Conservation (phyloP, 1,140 invertebrate genomes). For the Alviniconcha marisindica region DNA sequence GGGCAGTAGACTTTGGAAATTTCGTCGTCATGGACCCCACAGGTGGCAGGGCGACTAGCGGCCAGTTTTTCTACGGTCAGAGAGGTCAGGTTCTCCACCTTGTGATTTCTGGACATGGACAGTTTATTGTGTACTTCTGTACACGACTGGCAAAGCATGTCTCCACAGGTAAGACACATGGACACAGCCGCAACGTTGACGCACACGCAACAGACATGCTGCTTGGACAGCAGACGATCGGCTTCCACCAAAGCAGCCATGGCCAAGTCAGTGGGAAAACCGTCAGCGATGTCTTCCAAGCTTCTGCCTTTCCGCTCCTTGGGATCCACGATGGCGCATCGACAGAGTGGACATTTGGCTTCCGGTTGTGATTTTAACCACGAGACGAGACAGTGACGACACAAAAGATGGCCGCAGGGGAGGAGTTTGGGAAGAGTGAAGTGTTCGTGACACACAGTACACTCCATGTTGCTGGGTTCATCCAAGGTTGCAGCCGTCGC, state of each 20-base stretch:
- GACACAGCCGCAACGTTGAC: not conserved
- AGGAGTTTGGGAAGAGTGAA: not conserved
- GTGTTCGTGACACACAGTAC: not conserved
- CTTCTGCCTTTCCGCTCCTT: not conserved
- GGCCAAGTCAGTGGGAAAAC: conserved; percentile 14
- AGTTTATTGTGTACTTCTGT: not conserved
- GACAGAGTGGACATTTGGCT: not conserved
- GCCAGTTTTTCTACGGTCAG: not conserved
- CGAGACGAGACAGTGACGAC: not conserved
- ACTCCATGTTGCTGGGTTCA: not conserved
- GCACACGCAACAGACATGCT: conserved; percentile 12
- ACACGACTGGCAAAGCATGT: conserved; percentile 21
- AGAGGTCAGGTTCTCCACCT: not conserved
- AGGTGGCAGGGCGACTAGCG: not conserved
- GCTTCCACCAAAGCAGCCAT: not conserved
- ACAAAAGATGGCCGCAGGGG: not conserved
- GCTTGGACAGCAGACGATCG: not conserved
- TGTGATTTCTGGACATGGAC: not conserved
- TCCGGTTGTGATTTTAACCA: not conserved
- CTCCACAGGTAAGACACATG: not conserved
- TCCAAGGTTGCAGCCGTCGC: not conserved
- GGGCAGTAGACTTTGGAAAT: conserved; percentile 2
- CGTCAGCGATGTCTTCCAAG: not conserved
- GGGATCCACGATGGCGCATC: not conserved
- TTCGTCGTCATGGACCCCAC: not conserved